Percentiles rank a stretch among this genome's conserved stretches.
These are phyloP conservation scores for Papilio xuthus DNA, from an alignment of 1,140 invertebrate species.

Conservation along the genomic window DNA sequence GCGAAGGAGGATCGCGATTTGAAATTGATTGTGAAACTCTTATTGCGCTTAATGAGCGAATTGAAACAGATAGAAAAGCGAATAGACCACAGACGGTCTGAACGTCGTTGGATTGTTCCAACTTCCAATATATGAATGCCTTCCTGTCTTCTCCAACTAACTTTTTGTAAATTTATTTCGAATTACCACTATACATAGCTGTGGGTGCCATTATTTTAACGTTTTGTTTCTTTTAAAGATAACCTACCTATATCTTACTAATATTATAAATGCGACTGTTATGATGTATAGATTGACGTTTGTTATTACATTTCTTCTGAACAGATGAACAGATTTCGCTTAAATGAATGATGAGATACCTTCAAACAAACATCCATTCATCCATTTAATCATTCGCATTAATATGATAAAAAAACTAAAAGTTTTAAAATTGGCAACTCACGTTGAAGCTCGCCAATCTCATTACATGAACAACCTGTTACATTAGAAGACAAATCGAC, in stretches of 20 bases:
- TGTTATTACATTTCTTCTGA: no score
- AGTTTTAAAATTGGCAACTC: slow-evolving; percentile 22
- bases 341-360: no score
- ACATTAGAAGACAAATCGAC: slow-evolving; percentile 55
- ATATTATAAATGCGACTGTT: no score
- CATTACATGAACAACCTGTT: slow-evolving; percentile 57
- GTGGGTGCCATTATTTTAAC: slow-evolving; percentile 4
- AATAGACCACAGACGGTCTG: slow-evolving; percentile 48
- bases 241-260: no score
- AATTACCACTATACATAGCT: not conserved
- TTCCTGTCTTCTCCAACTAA: slow-evolving; percentile 25
- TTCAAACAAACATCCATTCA: no score
- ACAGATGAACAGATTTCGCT: no score
- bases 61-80: slow-evolving; percentile 69
- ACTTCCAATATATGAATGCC: slow-evolving; percentile 35
- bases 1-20: slow-evolving; percentile 58
- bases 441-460: slow-evolving; percentile 33
- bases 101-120: slow-evolving; percentile 43
- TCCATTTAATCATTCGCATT: no score
- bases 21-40: slow-evolving; percentile 74
- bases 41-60: slow-evolving; percentile 75
- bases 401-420: not conserved
- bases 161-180: slow-evolving; percentile 36
- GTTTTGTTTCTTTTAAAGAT: not conserved
- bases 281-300: no score